Conservation (phyloP, 1,140 invertebrate genomes). For the Pachypsylla venusta region DNA sequence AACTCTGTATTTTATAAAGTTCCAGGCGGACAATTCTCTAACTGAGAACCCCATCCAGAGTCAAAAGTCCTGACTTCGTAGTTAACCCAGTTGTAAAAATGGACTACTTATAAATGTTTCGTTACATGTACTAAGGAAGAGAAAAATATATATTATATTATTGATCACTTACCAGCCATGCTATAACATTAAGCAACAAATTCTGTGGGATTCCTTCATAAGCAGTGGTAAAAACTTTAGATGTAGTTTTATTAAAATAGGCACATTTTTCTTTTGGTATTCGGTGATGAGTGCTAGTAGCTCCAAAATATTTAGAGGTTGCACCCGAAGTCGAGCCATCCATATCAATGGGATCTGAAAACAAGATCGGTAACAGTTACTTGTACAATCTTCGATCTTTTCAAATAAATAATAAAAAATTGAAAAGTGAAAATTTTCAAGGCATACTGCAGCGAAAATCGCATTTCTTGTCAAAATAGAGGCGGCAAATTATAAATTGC, state of each 20-base stretch:
- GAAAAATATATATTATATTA: not conserved
- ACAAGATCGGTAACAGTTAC: too few species aligned
- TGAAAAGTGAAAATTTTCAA: too few species aligned
- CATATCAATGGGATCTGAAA: not conserved
- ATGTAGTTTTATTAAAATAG: conserved; percentile 21
- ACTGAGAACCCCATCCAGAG: not conserved
- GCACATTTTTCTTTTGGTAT: conserved; percentile 19
- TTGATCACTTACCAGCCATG: conserved; percentile 52
- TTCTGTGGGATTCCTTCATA: conserved; percentile 68
- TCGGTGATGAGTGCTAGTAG: not conserved
- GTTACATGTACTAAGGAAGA: not conserved
- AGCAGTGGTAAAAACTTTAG: conserved; percentile 19
- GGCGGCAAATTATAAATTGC: too few species aligned
- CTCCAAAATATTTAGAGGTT: too few species aligned
- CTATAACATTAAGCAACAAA: conserved; percentile 62
- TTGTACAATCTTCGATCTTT: too few species aligned
- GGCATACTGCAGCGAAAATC: too few species aligned
- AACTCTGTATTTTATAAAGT: too few species aligned
- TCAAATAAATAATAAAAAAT: too few species aligned
- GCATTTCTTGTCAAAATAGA: too few species aligned
- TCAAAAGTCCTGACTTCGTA: too few species aligned
- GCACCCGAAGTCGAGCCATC: not conserved
- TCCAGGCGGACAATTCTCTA: not conserved
- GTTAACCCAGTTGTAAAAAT: too few species aligned
- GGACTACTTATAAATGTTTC: too few species aligned